Evolutionary conservation across 92 coral and sea anemone genomes (phyloP), one percentile per base, ranked within the genome.

Genomic region (Anthopleura xanthogrammica): DNA sequence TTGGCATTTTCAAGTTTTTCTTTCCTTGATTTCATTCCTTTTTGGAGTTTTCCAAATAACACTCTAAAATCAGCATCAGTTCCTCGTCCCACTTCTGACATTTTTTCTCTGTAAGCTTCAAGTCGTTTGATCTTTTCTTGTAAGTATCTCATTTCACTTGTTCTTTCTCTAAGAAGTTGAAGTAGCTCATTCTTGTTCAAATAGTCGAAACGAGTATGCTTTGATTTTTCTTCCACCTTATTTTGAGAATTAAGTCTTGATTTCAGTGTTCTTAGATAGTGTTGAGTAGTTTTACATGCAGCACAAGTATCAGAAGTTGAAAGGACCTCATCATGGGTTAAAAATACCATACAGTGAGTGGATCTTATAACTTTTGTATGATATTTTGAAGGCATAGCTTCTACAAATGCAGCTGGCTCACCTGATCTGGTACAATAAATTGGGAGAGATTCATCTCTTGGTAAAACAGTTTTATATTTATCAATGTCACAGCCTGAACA

Each of bases 181-280:
- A 82, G 39, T 14, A 90, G 83, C 42, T 83, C 85, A 5, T 86
- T 50, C 76, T 86, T 90, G 5, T 72, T 71, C 82, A 90, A 72
- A 79, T 86, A 78, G 66, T 87, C 93, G 83, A 82, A 87, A 60
- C 86, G 80, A 41, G 86, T 82, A 60, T 83, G 40, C 40, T 84
- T 88, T 14, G 88, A 88, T 78, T 57, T 56, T 41, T 65, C 82
- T 43, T 75, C 56, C 57, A 7, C 29, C 50, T 87, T 11, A 65
- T 23, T 1, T 58, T 79, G 64, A 10, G 46, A 62, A 62, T 62
- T 62, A 62, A 62, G 48, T 79, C 91, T 68, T 60, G 88, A 84
- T 62, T 62, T 62, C 70, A 62, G 29, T 62, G 70, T 62, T 62
- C 70, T 62, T 62, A 62, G 19, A 62, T 62, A 62, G 19, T 62